A percentile compares a stretch with the other conserved stretches of the same genome.
Conservation (phyloP, 2,888 invertebrate genomes). For the Drosophila stalkeri region DNA sequence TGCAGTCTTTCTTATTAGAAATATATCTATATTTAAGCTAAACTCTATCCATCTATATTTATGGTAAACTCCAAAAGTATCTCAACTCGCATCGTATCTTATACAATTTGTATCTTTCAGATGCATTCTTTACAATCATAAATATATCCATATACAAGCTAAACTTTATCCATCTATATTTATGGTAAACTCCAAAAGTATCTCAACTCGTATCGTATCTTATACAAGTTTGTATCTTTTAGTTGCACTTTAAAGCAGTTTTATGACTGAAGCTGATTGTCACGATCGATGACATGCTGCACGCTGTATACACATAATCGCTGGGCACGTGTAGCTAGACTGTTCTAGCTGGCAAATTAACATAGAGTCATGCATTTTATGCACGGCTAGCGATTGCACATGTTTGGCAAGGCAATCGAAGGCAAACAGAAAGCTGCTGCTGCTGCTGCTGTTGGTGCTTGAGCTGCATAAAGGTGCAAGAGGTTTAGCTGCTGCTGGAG, state of each 20-base stretch:
- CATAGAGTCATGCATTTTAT: constrained; percentile 42
- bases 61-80: not conserved
- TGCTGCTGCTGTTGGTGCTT: not conserved
- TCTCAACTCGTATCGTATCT: not conserved
- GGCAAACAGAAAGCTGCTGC: constrained; percentile 56
- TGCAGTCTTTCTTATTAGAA: no score
- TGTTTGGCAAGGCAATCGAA: constrained; percentile 72
- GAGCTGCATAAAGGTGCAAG: constrained; percentile 12
- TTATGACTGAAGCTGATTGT: constrained; percentile 13
- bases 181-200: not conserved
- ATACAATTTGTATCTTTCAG: not conserved
- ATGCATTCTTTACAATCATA: no score
- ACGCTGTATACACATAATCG: constrained; percentile 11
- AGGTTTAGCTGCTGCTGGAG: constrained; percentile 24
- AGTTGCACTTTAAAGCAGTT: not conserved
- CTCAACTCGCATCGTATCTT: not conserved
- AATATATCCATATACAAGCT: not conserved
- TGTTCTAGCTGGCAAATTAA: constrained; percentile 21
- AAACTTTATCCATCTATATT: no score
- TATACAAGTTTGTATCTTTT: not conserved
- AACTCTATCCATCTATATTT: no score
- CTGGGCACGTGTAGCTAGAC: constrained; percentile 14
- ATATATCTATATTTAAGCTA: not conserved
- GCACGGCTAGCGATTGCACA: constrained; percentile 66
- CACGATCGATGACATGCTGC: constrained; percentile 15